These are phyloP conservation scores for Chrysochloris asiatica DNA, from an alignment of 2,113 vertebrate species.

Conservation along the genomic window DNA sequence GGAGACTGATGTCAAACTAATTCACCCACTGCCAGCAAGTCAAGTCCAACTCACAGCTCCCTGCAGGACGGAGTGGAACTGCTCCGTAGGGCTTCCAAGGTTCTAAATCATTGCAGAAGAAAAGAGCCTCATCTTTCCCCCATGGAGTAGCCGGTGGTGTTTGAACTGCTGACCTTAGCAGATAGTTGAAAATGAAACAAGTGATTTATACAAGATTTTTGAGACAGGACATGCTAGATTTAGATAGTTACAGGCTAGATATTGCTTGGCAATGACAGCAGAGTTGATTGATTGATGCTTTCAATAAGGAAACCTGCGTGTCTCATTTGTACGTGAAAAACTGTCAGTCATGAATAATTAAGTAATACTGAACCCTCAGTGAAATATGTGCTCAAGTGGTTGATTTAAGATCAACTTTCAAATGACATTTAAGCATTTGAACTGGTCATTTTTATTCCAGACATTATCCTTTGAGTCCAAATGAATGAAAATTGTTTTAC, in stretches of 20 bases:
- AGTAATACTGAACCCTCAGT: not conserved
- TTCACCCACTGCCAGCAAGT: too few species aligned
- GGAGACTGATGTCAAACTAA: too few species aligned
- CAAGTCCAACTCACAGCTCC: too few species aligned
- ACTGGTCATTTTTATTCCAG: too few species aligned
- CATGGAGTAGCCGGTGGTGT: too few species aligned
- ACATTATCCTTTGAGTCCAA: not conserved
- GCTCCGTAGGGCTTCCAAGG: too few species aligned
- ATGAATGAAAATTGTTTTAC: not conserved
- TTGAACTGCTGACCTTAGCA: too few species aligned
- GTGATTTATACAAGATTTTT: not conserved
- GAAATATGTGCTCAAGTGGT: not conserved
- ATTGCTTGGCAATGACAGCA: not conserved
- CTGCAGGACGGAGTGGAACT: too few species aligned
- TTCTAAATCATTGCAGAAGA: too few species aligned
- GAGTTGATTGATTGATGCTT: too few species aligned
- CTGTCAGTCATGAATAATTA: not conserved
- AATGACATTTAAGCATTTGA: not conserved
- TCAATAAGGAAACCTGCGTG: fast-evolving
- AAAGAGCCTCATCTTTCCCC: too few species aligned
- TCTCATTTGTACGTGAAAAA: not conserved
- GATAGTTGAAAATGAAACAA: fast-evolving
- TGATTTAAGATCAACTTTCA: not conserved
- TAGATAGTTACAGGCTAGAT: not conserved
- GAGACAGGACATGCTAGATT: not conserved